Conservation (phyloP, 92 coral and sea anemone genomes). For the Epizoanthus rinbou region DNA sequence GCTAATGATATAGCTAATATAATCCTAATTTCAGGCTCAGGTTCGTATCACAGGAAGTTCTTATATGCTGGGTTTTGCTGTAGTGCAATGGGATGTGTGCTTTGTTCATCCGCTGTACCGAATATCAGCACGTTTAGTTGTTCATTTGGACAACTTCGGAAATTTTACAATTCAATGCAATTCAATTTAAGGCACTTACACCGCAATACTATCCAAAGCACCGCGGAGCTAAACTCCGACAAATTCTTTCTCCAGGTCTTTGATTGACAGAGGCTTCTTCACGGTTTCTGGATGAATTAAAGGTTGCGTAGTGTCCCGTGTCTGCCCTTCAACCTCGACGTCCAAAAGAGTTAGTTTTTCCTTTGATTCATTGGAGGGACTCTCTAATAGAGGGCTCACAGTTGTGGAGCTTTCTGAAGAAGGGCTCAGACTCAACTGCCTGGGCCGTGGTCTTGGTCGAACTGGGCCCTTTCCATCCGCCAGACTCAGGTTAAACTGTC, state of each 20-base stretch:
- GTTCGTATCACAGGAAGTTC: neutral
- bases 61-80: neutral
- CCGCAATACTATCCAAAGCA: slow-evolving; percentile 2
- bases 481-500: slow-evolving; percentile 38
- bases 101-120: neutral
- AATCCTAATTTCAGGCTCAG: neutral
- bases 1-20: neutral
- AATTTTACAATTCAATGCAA: neutral
- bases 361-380: slow-evolving; percentile 61
- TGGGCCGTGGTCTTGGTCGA: slow-evolving; percentile 62
- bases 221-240: neutral
- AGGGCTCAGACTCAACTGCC: slow-evolving; percentile 69
- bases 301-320: slow-evolving; percentile 74
- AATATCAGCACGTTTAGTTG: neutral
- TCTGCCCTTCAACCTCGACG: slow-evolving; percentile 77
- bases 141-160: neutral
- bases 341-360: slow-evolving; percentile 68
- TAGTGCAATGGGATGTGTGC: slow-evolving; percentile 14
- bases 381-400: slow-evolving; percentile 26
- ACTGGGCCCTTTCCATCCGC: slow-evolving; percentile 53
- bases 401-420: slow-evolving; percentile 47
- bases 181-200: neutral
- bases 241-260: slow-evolving; percentile 78
- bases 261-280: slow-evolving; percentile 54
- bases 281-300: slow-evolving; percentile 65